These are phyloP conservation scores for Euclidia mi DNA, from an alignment of 2,888 invertebrate genomes.

Conservation along the genomic window DNA sequence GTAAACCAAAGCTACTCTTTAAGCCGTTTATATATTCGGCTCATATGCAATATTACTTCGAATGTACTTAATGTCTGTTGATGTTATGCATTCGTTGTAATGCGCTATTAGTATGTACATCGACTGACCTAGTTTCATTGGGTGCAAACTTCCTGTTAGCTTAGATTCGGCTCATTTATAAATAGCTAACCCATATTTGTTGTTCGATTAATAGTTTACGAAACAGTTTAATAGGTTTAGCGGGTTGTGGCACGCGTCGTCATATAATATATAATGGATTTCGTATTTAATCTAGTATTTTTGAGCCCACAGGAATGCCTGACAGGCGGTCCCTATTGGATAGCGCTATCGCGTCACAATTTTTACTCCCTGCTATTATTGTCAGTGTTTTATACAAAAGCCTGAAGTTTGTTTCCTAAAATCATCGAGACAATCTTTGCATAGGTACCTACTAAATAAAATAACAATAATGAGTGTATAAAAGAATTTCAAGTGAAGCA, in stretches of 20 bases:
- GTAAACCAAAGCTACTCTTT: slow-evolving; percentile 58
- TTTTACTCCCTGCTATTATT: too few species aligned
- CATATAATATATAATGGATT: too few species aligned
- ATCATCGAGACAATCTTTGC: too few species aligned
- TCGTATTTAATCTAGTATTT: too few species aligned
- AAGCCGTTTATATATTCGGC: slow-evolving; percentile 42
- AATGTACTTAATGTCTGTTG: slow-evolving; percentile 15
- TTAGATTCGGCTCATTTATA: slow-evolving; percentile 53
- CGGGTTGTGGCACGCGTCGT: not conserved
- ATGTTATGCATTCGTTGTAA: slow-evolving; percentile 29
- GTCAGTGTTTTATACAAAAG: too few species aligned
- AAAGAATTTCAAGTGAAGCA: too few species aligned
- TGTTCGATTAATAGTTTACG: slow-evolving; percentile 27
- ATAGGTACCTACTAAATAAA: too few species aligned
- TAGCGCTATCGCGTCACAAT: too few species aligned
- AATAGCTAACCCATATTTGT: slow-evolving; percentile 56
- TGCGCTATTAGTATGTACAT: slow-evolving; percentile 29
- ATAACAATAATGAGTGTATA: too few species aligned
- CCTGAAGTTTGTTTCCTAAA: too few species aligned
- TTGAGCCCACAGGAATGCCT: too few species aligned
- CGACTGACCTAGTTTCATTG: slow-evolving; percentile 55
- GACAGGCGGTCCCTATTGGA: too few species aligned
- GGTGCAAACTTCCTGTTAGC: slow-evolving; percentile 62
- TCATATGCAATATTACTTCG: slow-evolving; percentile 22
- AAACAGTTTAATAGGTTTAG: slow-evolving; percentile 6